Evolutionary conservation across 2,888 invertebrate species (phyloP), one percentile per base, ranked within the genome.

Genomic region (Nomada lathburiana): DNA sequence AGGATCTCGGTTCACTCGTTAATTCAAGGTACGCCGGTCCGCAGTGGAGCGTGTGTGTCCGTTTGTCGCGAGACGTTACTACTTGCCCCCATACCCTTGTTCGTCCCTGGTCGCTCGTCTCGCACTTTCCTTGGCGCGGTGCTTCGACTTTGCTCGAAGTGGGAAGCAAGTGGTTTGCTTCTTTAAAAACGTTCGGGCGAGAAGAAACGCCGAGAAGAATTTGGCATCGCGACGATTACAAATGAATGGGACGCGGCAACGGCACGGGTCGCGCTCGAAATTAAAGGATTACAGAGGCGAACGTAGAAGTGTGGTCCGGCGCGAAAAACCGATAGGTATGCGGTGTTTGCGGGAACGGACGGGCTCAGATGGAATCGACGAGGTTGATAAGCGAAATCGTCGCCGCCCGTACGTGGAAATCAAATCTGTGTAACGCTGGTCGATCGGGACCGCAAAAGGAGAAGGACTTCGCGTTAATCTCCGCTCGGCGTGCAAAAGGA

Each of bases 371-470:
- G 36, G 68, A 69, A 69, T 83, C 77, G 84, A 26, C 29, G 72
- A 29, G 70, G 55, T 78, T 71, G 78, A 72, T 75, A 70, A 78
- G 76, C 76, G 72, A 62, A 74, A 82, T 72, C 80, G 71, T 63
- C 52, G 85, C 52, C 64, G 44, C 36, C 65, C 75, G 73, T 73
- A 59, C 77, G 75, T 60, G 76, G 76, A 80, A 85, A 85, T 85
- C 73, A 64, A 76, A 85, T 81, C 86, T 74, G 70, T 36, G 7
- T 77, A 82, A 85, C 76, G 77, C 64, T 23, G 82, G 29, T 26
- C 67, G 76, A 67, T 68, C 53, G 59, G 52, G 62, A 76, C 62
- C 62, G 71, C 71, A 76, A 76, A 67, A 79, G 79, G 69, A 69
- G 68, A 29, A 60, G 73, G 55, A 64, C 72, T 72, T 64, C 50